Percentiles rank a stretch among this genome's conserved stretches.
phyloP scores from a whole-genome alignment of 2,888 invertebrate genomes.

The Rotaria macrura region DNA sequence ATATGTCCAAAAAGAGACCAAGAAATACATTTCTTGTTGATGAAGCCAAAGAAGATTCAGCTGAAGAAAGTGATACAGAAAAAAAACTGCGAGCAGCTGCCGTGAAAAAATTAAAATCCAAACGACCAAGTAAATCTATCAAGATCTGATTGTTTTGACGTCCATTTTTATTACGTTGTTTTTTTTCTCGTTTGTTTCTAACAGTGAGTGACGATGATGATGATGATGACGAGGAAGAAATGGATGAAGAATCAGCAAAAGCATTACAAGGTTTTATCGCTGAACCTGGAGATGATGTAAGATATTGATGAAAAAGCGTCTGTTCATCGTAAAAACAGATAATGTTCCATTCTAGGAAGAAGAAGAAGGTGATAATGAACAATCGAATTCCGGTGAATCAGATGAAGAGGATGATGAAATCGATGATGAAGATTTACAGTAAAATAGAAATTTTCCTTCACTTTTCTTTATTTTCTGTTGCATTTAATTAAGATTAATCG shows the following conservation, averaged over 20 bases:
- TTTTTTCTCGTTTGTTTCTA: not conserved
- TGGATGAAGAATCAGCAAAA: not conserved
- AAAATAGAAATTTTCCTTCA: not conserved
- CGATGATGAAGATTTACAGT: constrained; percentile 18
- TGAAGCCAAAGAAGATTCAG: not conserved
- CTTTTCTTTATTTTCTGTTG: not conserved
- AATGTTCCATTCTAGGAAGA: constrained; percentile 18
- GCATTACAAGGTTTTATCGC: not conserved
- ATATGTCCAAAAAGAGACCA: not conserved
- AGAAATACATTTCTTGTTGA: not conserved
- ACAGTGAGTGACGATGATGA: constrained; percentile 20
- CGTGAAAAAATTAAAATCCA: not conserved
- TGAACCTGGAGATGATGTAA: not conserved
- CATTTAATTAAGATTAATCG: not conserved
- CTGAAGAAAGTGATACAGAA: not conserved
- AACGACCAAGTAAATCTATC: not conserved
- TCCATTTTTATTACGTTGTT: not conserved
- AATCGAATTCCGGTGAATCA: not conserved
- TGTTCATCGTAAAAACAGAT: no score
- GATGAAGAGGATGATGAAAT: constrained; percentile 5
- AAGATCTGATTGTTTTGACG: no score
- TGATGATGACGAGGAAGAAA: constrained; percentile 17
- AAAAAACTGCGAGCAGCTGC: not conserved
- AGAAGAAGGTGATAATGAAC: not conserved
- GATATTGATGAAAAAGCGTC: no score